Evolutionary conservation across 1,140 invertebrate genomes (phyloP), one percentile per base, ranked within the genome.

Genomic region (Cyclina sinensis): DNA sequence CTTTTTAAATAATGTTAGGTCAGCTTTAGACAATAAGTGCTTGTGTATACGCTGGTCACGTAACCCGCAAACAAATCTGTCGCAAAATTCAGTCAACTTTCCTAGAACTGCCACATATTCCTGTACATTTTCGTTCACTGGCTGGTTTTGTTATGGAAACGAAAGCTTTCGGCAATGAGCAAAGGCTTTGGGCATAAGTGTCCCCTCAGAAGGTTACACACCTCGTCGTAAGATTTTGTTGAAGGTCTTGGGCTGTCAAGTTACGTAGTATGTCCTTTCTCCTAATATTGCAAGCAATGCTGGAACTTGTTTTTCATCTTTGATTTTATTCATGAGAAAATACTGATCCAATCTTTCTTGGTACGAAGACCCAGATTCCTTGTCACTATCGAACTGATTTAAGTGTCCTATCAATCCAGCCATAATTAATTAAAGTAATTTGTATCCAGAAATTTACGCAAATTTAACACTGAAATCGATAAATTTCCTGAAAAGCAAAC

Each of bases 151-250:
- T 51, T 90, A 65, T 91, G 85, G 54, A 91, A 90, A n/a, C 82
- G 30, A 43, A 88, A 91, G 11, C 90, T 79, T 83, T 90, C 88
- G 1, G 88, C 85, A 59, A 91, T 91, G 7, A 88, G 68, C 14
- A 90, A 37, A 35, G 90, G 89, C 39, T 84, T 79, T 7, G 81
- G 84, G 27, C 21, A 54, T 35, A 86, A 70, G 43, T 81, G 90
- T 85, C 62, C 48, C 30, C 73, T 43, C 16, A 89, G 73, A 5
- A 74, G 68, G 27, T 11, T 30, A 32, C 65, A 39, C 21, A 90
- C n/a, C 24, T 76, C 54, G 5, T 54, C 51, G 21, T 12, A 54
- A 14, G 5, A 12, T 3, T 54, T 54, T 54, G 7, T 18, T 12
- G 51, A 54, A 12, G 89, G 79, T 68, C 48, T 68, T 74, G 90